These are phyloP conservation scores for Drosophila lutescens DNA, from an alignment of 2,888 invertebrate genomes.

Conservation along the genomic window DNA sequence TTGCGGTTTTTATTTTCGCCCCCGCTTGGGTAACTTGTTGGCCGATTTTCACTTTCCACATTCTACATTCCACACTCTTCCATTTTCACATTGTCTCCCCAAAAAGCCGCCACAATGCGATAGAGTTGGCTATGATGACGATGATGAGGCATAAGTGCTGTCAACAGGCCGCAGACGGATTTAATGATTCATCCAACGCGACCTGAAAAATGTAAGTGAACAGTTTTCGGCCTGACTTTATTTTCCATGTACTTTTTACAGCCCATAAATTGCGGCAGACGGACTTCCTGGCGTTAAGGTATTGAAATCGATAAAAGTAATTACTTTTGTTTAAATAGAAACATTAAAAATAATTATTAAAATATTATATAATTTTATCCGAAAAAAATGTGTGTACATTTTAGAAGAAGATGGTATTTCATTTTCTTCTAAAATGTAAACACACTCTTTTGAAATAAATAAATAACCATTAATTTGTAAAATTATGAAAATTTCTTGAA, in stretches of 20 bases:
- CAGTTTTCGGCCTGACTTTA: slow-evolving; percentile 1
- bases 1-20: slow-evolving; percentile 19
- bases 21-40: slow-evolving; percentile 19
- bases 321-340: neutral
- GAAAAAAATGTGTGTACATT: too few relatives aligned
- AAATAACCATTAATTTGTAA: too few relatives aligned
- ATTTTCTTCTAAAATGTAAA: too few relatives aligned
- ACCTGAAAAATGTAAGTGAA: slow-evolving; percentile 3
- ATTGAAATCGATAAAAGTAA: neutral
- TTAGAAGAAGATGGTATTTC: too few relatives aligned
- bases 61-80: slow-evolving; percentile 10
- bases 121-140: slow-evolving; percentile 10
- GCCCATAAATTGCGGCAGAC: neutral
- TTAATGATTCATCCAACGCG: slow-evolving; percentile 32
- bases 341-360: too few relatives aligned
- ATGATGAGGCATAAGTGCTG: slow-evolving; percentile 27
- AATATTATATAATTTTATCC: too few relatives aligned
- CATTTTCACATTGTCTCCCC: neutral
- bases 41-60: slow-evolving; percentile 34
- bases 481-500: too few relatives aligned
- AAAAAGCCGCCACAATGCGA: slow-evolving; percentile 33
- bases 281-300: neutral
- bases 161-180: slow-evolving; percentile 29
- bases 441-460: too few relatives aligned
- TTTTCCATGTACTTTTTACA: slow-evolving; percentile 4